Evolutionary conservation across 2,888 invertebrate genomes (phyloP).

Genomic region (Meandrusa payeni): DNA sequence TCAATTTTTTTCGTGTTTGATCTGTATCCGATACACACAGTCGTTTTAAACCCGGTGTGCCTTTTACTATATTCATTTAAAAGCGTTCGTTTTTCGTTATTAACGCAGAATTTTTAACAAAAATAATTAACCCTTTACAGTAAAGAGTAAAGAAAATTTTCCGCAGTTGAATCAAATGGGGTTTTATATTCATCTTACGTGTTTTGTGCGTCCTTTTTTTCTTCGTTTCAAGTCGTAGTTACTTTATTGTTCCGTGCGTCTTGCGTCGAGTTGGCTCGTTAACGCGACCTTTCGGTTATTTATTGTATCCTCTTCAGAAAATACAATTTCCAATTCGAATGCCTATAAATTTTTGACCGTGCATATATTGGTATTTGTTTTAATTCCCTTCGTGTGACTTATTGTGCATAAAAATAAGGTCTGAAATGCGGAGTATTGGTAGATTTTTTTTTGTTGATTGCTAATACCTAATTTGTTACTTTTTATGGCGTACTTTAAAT

Average conservation of each 20-base stretch:
- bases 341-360: slow-evolving; percentile 60
- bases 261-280: slow-evolving; percentile 68
- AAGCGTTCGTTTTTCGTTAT: slow-evolving; percentile 8
- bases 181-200: slow-evolving; percentile 29
- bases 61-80: slow-evolving; percentile 10
- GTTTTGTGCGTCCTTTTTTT: slow-evolving; percentile 51
- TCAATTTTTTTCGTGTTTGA: slow-evolving; percentile 57
- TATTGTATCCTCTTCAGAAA: slow-evolving; percentile 77
- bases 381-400: slow-evolving; percentile 31
- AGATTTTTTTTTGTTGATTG: slow-evolving; percentile 1
- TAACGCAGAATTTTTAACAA: slow-evolving; percentile 22
- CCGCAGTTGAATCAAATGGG: slow-evolving; percentile 34
- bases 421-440: slow-evolving; percentile 27
- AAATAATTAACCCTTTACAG: slow-evolving; percentile 28
- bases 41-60: slow-evolving; percentile 3
- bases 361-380: slow-evolving; percentile 47
- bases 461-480: slow-evolving; percentile 7
- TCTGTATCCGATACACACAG: slow-evolving; percentile 56
- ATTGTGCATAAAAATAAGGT: slow-evolving; percentile 11
- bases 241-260: slow-evolving; percentile 72
- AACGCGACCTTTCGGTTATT: slow-evolving; percentile 77
- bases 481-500: too few relatives aligned
- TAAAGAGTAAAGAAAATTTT: slow-evolving; percentile 32
- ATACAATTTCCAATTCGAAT: slow-evolving; percentile 74
- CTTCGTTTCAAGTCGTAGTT: slow-evolving; percentile 57